A percentile compares a stretch with the other conserved stretches of the same genome.
These are phyloP conservation scores for Zosterops pallidus DNA, from an alignment of 2,113 vertebrate genomes.

Conservation along the genomic window DNA sequence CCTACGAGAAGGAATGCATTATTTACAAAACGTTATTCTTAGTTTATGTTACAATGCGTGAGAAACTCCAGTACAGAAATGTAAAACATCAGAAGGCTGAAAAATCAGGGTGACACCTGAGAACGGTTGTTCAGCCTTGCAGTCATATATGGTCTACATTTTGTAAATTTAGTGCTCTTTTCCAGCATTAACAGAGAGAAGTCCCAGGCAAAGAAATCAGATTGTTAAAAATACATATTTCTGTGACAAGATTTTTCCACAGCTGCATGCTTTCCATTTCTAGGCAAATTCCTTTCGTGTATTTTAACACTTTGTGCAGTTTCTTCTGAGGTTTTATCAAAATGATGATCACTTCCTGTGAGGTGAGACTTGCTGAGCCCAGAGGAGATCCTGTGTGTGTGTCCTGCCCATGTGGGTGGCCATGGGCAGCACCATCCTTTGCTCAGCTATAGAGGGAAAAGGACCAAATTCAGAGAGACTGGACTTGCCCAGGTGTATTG, in stretches of 20 bases:
- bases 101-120: background rate
- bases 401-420: background rate
- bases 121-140: background rate
- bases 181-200: background rate
- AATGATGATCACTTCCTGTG: rapidly evolving
- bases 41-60: too few species aligned
- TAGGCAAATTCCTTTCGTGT: background rate
- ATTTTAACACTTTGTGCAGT: background rate
- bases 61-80: too few species aligned
- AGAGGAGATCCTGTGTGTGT: background rate
- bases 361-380: background rate
- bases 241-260: background rate
- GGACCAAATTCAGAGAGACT: background rate
- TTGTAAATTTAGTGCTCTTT: background rate
- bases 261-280: background rate
- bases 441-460: background rate
- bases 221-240: background rate
- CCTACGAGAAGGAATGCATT: too few species aligned
- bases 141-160: background rate
- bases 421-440: background rate
- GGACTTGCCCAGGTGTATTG: background rate
- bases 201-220: background rate
- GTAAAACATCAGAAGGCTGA: too few species aligned
- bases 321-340: background rate
- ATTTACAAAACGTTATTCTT: too few species aligned